Evolutionary conservation across 2,113 vertebrate genomes (phyloP), one percentile per base, ranked within the genome.

Genomic region (Montifringilla adamsi): DNA sequence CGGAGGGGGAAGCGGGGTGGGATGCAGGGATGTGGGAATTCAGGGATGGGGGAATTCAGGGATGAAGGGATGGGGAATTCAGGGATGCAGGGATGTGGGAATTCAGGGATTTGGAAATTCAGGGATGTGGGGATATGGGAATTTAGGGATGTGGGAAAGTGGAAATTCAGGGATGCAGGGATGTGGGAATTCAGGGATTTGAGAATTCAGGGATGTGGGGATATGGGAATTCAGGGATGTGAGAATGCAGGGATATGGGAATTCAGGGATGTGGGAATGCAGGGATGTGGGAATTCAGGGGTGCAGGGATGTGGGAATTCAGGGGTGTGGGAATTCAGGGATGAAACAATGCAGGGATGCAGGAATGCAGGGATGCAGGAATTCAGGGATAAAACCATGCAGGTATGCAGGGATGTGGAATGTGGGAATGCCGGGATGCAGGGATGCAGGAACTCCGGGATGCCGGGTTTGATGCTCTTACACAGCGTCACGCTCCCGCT

Each of bases 401-500:
- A 4, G 24, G 37, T 4, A 13, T 13, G 11, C 49, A 7, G 27
- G 18, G 13, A 31, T 55, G 5, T 6, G 11, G 52, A 20, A 75
- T 17, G 19, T 2, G 22, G 72, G n/a, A 7, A 56, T 4, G 1
- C 19, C 1, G 5, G 33, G 30, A 13, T 12, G 52, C 52, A 53
- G 52, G 39, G 30, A 13, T 12, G 52, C 52, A 53, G 52, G 39
- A 53, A 19, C 27, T 19, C 6, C 17, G 7, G 52, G 20, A 13
- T 3, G 7, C 26, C 0, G 13, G 37, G 3, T 14, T 3, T 8
- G n/a, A 18, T 68, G 47, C 24, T n/a, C 97, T 98, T 96, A 99
- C 98, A 97, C 98, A 10, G 98, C 97, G 60, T 98, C 97, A 0
- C 98, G 97, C 55, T 99, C 99, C 62, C 99, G 98, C 87, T 99